Evolutionary conservation across 1,140 invertebrate species (phyloP).

Genomic region (Drosophila rufa): DNA sequence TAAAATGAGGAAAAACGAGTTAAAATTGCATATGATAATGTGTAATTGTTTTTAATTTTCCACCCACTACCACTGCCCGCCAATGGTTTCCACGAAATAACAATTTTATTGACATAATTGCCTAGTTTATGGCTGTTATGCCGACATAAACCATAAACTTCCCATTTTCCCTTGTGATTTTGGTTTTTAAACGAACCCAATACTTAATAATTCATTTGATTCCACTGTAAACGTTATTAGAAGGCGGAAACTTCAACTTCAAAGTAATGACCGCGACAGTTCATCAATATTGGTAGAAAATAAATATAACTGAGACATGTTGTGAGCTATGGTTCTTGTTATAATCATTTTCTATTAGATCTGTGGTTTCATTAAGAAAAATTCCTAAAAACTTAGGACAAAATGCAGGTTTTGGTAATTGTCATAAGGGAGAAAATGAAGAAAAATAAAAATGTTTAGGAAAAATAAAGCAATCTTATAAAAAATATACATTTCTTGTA

Average conservation of each 20-base stretch:
- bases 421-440: no score
- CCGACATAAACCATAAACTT: constrained; percentile 6
- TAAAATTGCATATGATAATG: constrained; percentile 55
- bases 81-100: constrained; percentile 28
- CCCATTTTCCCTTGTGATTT: constrained; percentile 1
- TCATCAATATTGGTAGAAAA: constrained; percentile 5
- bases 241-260: constrained; percentile 28
- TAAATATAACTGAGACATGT: not conserved
- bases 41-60: constrained; percentile 19
- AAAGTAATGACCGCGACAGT: constrained; percentile 25
- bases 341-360: not conserved
- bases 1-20: not conserved
- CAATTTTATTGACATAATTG: constrained; percentile 26
- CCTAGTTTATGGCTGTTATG: constrained; percentile 18
- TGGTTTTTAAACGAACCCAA: constrained; percentile 4
- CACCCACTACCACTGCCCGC: no score
- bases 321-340: not conserved
- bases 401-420: no score
- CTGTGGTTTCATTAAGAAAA: no score
- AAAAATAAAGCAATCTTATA: not conserved
- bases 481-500: not conserved
- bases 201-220: constrained; percentile 25
- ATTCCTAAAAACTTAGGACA: no score
- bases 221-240: not conserved
- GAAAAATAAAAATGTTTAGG: no score